Conservation (phyloP, 2,113 vertebrate genomes). For the Pterophyllum scalare region DNA sequence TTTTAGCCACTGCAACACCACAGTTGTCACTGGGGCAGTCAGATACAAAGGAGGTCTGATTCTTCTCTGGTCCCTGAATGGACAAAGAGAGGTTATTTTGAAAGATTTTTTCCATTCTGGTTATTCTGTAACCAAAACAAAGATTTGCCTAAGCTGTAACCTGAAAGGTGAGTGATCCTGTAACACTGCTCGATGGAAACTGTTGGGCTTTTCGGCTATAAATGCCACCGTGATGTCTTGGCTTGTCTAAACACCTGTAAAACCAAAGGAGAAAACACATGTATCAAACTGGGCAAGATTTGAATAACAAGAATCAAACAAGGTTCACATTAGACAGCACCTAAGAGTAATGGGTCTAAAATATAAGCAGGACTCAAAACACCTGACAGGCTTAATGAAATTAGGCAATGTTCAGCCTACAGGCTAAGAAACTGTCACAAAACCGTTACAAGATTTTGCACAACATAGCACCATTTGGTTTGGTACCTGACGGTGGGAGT, state of each 20-base stretch:
- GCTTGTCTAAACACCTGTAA: conserved; percentile 81
- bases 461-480: neutral
- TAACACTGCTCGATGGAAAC: conserved; percentile 51
- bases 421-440: neutral
- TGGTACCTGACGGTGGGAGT: conserved; percentile 78
- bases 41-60: neutral
- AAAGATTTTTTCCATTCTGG: neutral
- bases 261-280: neutral
- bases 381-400: neutral
- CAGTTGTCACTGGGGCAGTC: conserved; percentile 13
- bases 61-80: conserved; percentile 37
- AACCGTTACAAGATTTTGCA: neutral
- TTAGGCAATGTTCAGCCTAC: neutral
- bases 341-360: neutral
- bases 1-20: neutral
- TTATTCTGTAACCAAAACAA: neutral
- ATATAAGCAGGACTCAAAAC: neutral
- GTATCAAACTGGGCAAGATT: neutral
- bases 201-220: conserved; percentile 74
- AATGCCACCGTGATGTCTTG: conserved; percentile 75
- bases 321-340: neutral
- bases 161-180: conserved; percentile 42
- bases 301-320: neutral
- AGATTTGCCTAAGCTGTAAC: conserved; percentile 56
- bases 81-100: neutral